These are phyloP conservation scores for Stenopsyche tienmushanensis DNA, from an alignment of 1,140 invertebrate genomes.

Conservation along the genomic window DNA sequence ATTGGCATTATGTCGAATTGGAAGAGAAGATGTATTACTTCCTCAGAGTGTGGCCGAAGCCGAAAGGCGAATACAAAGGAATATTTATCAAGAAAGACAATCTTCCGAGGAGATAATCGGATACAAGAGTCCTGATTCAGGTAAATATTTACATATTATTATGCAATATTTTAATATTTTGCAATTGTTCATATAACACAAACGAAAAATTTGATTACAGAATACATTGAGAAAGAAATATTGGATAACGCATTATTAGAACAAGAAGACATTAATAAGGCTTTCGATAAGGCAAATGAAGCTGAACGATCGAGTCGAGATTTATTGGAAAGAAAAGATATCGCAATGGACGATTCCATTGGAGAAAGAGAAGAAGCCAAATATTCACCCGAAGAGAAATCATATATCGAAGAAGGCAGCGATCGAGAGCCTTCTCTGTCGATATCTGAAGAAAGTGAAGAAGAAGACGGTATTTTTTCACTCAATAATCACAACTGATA, in stretches of 20 bases:
- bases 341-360: conserved; percentile 41
- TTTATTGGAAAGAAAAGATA: conserved; percentile 31
- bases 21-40: conserved; percentile 88
- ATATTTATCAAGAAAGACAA: conserved; percentile 62
- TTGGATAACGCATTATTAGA: conserved; percentile 56
- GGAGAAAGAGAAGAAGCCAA: conserved; percentile 66
- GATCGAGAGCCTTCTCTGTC: conserved; percentile 55
- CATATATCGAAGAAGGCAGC: conserved; percentile 56
- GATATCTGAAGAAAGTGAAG: conserved; percentile 63
- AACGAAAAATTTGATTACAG: neutral
- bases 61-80: conserved; percentile 70
- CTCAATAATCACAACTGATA: conserved; percentile 15
- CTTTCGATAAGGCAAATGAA: conserved; percentile 49
- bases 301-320: conserved; percentile 47
- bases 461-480: conserved; percentile 56
- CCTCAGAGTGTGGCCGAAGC: conserved; percentile 87
- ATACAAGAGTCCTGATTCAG: conserved; percentile 49
- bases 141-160: conserved; percentile 9
- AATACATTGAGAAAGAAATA: conserved; percentile 61
- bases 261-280: conserved; percentile 36
- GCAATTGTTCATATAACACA: neutral
- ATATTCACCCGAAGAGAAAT: conserved; percentile 73
- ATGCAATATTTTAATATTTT: neutral
- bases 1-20: conserved; percentile 83
- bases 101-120: conserved; percentile 55